These are phyloP conservation scores for Pimpla rufipes DNA, from an alignment of 2,888 invertebrate genomes.

Conservation along the genomic window DNA sequence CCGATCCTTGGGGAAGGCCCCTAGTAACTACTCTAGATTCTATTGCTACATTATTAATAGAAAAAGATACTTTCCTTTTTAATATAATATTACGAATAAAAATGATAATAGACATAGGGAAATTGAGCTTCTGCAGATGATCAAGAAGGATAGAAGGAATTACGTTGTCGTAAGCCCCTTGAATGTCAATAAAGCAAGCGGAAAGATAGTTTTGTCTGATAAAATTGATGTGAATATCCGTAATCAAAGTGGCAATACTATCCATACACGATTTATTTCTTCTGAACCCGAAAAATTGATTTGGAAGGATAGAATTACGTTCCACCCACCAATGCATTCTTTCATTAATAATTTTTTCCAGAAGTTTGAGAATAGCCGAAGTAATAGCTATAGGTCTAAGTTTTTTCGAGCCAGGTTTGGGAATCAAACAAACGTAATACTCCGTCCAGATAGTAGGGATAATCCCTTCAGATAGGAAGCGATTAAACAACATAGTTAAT, in stretches of 20 bases:
- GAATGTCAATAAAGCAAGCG: slow-evolving; percentile 32
- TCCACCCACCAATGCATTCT: slow-evolving; percentile 5
- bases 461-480: neutral
- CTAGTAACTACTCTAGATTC: neutral
- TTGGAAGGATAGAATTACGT: no score
- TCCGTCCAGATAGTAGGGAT: neutral
- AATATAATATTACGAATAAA: slow-evolving; percentile 20
- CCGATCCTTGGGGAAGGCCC: slow-evolving; percentile 6
- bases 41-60: no score
- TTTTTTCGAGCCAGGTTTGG: slow-evolving; percentile 10
- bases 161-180: slow-evolving; percentile 22
- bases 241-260: neutral
- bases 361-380: neutral
- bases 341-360: slow-evolving; percentile 15
- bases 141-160: no score
- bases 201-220: neutral
- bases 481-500: neutral
- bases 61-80: slow-evolving; percentile 6
- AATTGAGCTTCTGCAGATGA: neutral
- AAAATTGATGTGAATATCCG: slow-evolving; percentile 20
- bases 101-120: neutral
- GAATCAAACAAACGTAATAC: slow-evolving; percentile 12
- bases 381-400: slow-evolving; percentile 7
- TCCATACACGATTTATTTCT: no score
- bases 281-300: no score